These are phyloP conservation scores for Hypselothyrea guttata DNA, from an alignment of 2,888 invertebrate species.

Conservation along the genomic window DNA sequence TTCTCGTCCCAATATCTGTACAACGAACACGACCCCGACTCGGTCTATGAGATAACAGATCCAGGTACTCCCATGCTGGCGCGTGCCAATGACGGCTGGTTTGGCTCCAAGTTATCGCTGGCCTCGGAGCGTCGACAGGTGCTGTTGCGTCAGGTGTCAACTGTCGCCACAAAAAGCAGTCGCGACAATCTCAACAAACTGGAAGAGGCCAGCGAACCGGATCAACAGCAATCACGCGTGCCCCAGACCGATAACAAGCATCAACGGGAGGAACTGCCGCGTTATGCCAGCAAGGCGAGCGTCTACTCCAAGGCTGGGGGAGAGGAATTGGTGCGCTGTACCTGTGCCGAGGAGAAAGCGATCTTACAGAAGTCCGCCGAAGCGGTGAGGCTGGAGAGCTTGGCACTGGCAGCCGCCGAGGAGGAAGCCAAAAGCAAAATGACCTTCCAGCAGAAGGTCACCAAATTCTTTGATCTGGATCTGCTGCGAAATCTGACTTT, in stretches of 20 bases:
- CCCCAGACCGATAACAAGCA: constrained; percentile 82
- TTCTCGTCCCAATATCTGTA: constrained; percentile 80
- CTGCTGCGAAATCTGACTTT: constrained; percentile 87
- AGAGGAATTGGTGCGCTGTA: constrained; percentile 68
- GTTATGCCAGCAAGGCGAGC: constrained; percentile 76
- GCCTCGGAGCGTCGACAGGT: constrained; percentile 65
- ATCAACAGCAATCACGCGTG: constrained; percentile 20
- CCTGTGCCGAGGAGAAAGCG: constrained; percentile 78
- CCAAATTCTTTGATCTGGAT: constrained; percentile 88
- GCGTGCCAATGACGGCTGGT: constrained; percentile 81
- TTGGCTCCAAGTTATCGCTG: constrained; percentile 79
- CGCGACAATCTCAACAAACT: constrained; percentile 54
- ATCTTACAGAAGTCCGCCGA: constrained; percentile 69
- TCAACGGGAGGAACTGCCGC: constrained; percentile 83
- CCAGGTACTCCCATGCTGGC: constrained; percentile 87
- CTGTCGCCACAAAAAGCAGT: constrained; percentile 24
- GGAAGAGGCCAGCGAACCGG: constrained; percentile 32
- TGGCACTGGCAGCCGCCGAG: constrained; percentile 61
- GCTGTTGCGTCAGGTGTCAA: constrained; percentile 63
- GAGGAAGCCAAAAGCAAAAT: constrained; percentile 77
- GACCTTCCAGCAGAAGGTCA: constrained; percentile 84
- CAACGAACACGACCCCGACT: constrained; percentile 85
- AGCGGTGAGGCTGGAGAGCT: constrained; percentile 43
- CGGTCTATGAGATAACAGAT: constrained; percentile 87
- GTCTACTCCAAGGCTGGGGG: constrained; percentile 70